Percentiles rank a stretch among this genome's conserved stretches.
Evolutionary conservation across 2,888 invertebrate genomes (phyloP).

Genomic region (Melolontha melolontha): DNA sequence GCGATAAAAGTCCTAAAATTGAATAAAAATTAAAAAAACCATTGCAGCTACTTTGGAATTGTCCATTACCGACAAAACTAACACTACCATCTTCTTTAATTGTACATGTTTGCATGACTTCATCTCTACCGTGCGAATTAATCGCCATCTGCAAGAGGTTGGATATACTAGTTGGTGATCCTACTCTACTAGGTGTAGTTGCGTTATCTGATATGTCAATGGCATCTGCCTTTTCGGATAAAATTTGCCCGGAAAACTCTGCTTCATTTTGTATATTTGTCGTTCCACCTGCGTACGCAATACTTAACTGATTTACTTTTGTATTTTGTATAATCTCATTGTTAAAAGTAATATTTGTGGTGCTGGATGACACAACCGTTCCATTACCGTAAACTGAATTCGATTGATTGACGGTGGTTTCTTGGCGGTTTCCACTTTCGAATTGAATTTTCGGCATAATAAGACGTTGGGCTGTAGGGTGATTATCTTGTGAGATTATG

Average conservation of each 20-base stretch:
- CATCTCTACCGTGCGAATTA: constrained; percentile 40
- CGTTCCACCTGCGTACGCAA: background rate
- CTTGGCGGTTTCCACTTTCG: constrained; percentile 24
- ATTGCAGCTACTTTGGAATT: background rate
- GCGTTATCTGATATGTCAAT: constrained; percentile 51
- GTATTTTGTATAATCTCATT: background rate
- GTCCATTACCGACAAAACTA: constrained; percentile 54
- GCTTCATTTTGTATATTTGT: constrained; percentile 8
- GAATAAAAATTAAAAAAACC: background rate
- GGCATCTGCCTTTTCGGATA: constrained; percentile 6
- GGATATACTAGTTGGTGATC: constrained; percentile 57
- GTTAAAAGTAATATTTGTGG: constrained; percentile 23
- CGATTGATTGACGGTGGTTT: background rate
- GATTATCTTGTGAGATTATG: constrained; percentile 59
- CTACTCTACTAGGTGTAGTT: constrained; percentile 51
- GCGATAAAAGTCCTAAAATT: constrained; percentile 53
- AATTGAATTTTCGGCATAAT: constrained; percentile 47
- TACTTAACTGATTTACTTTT: constrained; percentile 3
- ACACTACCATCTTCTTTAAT: constrained; percentile 49
- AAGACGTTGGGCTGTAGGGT: constrained; percentile 43
- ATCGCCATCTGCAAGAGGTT: constrained; percentile 56
- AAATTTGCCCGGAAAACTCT: constrained; percentile 2
- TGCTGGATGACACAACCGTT: background rate
- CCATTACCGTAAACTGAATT: background rate
- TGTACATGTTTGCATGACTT: constrained; percentile 36